Evolutionary conservation across 2,113 vertebrate genomes (phyloP).

Genomic region (Corythornis madagascariensis): DNA sequence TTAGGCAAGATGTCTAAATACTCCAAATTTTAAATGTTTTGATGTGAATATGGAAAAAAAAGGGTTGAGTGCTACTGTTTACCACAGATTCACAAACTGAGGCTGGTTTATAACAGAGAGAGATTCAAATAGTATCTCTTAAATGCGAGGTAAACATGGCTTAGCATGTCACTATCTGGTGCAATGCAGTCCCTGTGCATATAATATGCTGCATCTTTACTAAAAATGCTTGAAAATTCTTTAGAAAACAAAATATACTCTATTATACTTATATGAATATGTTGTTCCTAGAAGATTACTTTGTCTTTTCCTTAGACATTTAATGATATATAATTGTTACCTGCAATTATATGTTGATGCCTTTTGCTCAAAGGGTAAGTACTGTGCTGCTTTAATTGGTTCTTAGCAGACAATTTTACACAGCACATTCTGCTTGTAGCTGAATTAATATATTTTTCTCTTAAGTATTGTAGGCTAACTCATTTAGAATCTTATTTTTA

Average conservation of each 20-base stretch:
- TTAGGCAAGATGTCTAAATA: constrained; percentile 39
- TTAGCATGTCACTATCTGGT: constrained; percentile 67
- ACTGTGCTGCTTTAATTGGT: constrained; percentile 70
- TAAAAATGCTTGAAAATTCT: constrained; percentile 68
- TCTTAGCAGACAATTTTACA: constrained; percentile 52
- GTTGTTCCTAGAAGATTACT: constrained; percentile 52
- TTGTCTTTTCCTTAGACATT: constrained; percentile 55
- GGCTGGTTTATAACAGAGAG: constrained; percentile 63
- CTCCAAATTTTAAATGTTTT: constrained; percentile 61
- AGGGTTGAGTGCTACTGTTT: constrained; percentile 66
- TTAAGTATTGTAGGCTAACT: constrained; percentile 55
- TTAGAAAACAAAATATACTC: constrained; percentile 52
- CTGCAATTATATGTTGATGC: constrained; percentile 70
- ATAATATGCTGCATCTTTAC: constrained; percentile 70
- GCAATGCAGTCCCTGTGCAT: constrained; percentile 75
- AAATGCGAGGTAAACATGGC: constrained; percentile 59
- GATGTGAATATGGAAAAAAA: constrained; percentile 58
- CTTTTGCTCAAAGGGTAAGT: constrained; percentile 81
- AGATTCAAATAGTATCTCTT: constrained; percentile 59
- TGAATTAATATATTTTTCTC: not conserved
- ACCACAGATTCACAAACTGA: constrained; percentile 48
- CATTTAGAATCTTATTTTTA: constrained; percentile 53
- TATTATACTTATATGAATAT: not conserved
- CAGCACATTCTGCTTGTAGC: not conserved
- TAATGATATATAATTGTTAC: constrained; percentile 61